Conservation (phyloP, 2,888 invertebrate species). For the Agrenia bidenticulata region DNA sequence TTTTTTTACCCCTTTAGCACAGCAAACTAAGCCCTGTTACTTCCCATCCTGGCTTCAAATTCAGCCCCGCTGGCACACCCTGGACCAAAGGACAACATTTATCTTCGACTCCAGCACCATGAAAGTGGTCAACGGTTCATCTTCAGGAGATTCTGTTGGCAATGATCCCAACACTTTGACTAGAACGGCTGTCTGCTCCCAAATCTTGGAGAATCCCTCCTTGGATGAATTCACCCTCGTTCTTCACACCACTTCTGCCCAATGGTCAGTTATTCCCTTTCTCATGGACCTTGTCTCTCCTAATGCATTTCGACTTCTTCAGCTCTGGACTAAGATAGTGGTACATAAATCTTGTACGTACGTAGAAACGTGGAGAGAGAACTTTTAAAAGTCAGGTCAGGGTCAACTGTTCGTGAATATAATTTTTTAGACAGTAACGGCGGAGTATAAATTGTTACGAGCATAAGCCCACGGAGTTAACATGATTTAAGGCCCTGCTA, state of each 20-base stretch:
- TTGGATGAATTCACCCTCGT: constrained; percentile 62
- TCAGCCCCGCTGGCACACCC: constrained; percentile 82
- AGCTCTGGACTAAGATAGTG: too few relatives aligned
- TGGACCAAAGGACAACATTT: constrained; percentile 82
- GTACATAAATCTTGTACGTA: too few relatives aligned
- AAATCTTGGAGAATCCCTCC: constrained; percentile 54
- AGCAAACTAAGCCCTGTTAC: constrained; percentile 68
- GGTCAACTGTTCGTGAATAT: too few relatives aligned
- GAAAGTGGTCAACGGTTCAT: constrained; percentile 48
- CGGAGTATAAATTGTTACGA: too few relatives aligned
- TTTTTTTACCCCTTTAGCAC: too few relatives aligned
- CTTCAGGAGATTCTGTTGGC: constrained; percentile 33
- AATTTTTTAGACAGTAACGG: too few relatives aligned
- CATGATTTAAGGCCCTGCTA: too few relatives aligned
- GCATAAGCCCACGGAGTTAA: too few relatives aligned
- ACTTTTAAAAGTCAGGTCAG: not conserved
- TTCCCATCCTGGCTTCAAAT: constrained; percentile 85
- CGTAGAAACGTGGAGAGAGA: not conserved
- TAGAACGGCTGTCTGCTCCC: constrained; percentile 48
- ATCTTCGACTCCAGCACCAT: constrained; percentile 64
- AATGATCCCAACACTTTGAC: constrained; percentile 38
- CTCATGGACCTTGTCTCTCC: not conserved
- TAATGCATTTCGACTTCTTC: too few relatives aligned
- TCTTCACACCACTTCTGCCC: constrained; percentile 70
- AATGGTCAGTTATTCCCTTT: constrained; percentile 62